A percentile compares a stretch with the other conserved stretches of the same genome.
phyloP scores from a whole-genome alignment of 2,888 invertebrate genomes.

The Agrotis segetum region DNA sequence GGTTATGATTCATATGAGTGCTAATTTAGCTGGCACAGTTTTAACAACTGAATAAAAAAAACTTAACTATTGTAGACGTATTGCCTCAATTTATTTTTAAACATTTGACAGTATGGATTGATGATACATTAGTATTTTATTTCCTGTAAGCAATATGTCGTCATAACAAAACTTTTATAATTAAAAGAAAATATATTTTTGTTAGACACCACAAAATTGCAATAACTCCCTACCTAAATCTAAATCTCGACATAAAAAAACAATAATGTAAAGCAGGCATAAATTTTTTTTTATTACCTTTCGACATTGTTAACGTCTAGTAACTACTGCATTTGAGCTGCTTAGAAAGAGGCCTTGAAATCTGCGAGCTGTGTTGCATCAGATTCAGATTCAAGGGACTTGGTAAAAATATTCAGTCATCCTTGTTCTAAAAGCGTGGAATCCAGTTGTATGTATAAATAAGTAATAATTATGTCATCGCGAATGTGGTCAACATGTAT shows the following conservation, averaged over 20 bases:
- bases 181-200: too few relatives aligned
- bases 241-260: background rate
- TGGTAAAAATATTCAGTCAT: constrained; percentile 23
- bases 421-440: constrained; percentile 22
- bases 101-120: too few relatives aligned
- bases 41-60: constrained; percentile 13
- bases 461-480: background rate
- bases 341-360: constrained; percentile 39
- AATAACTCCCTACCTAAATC: background rate
- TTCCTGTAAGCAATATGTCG: too few relatives aligned
- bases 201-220: too few relatives aligned
- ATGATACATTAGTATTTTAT: too few relatives aligned
- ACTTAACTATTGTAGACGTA: too few relatives aligned
- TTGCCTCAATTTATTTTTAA: too few relatives aligned
- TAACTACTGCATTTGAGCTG: constrained; percentile 14
- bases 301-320: constrained; percentile 5
- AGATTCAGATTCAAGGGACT: constrained; percentile 33
- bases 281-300: background rate
- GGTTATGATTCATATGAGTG: constrained; percentile 46
- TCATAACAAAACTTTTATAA: too few relatives aligned
- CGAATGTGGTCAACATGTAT: too few relatives aligned
- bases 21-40: constrained; percentile 40
- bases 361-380: constrained; percentile 44
- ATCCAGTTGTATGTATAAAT: background rate
- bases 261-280: background rate